Conservation (phyloP, 2,797 vertebrate species). For the Coranthus polyacanthus region DNA sequence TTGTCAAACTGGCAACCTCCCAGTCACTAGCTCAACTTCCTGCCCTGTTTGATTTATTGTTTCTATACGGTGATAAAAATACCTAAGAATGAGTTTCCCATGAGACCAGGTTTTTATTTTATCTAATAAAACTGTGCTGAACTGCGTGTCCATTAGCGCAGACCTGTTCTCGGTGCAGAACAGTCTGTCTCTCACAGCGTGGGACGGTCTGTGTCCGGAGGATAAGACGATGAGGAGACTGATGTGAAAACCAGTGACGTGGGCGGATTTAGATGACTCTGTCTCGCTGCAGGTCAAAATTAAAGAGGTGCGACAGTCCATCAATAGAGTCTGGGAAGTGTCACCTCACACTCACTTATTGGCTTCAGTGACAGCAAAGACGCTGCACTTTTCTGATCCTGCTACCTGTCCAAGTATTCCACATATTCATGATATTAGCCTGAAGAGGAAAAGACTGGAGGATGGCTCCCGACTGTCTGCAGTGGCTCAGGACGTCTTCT, state of each 20-base stretch:
- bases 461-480: conserved; percentile 62
- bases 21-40: too few relatives aligned
- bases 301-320: conserved; percentile 59
- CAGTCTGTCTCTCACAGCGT: neutral
- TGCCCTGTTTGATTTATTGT: neutral
- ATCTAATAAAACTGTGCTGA: conserved; percentile 11
- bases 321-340: conserved; percentile 64
- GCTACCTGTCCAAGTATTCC: conserved; percentile 54
- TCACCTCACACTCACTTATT: conserved; percentile 73
- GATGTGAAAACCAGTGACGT: conserved; percentile 65
- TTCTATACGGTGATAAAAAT: neutral
- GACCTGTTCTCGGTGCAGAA: neutral
- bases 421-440: conserved; percentile 22
- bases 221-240: conserved; percentile 36
- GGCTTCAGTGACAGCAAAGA: conserved; percentile 49
- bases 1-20: too few relatives aligned
- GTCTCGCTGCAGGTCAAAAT: conserved; percentile 36
- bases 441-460: neutral
- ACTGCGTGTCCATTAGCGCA: neutral
- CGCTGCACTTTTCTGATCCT: conserved; percentile 26
- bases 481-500: neutral
- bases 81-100: neutral
- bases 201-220: conserved; percentile 12
- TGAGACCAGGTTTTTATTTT: neutral
- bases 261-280: conserved; percentile 27